A percentile compares a stretch with the other conserved stretches of the same genome.
Conservation (phyloP, 2,113 vertebrate genomes). For the Urocolius indicus region DNA sequence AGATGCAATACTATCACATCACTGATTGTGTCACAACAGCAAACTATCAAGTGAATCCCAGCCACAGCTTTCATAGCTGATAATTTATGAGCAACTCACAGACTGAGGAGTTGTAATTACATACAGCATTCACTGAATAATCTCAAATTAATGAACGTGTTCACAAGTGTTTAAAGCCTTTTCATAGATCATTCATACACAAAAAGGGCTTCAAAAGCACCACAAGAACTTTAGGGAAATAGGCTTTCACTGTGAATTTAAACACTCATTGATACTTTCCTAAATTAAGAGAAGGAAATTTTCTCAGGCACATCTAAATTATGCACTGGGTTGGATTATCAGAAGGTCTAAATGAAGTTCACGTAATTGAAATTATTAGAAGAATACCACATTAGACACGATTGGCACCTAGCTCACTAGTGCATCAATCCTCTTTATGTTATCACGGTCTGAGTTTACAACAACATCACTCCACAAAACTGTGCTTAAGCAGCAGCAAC, state of each 20-base stretch:
- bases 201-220: background rate
- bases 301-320: background rate
- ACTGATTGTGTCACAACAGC: background rate
- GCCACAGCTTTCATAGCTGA: background rate
- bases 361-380: background rate
- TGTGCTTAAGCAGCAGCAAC: background rate
- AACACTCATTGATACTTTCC: background rate
- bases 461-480: background rate
- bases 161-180: background rate
- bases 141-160: conserved; percentile 16
- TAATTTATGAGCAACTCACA: conserved; percentile 6
- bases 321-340: background rate
- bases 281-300: background rate
- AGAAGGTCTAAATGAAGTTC: background rate
- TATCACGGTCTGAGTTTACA: background rate
- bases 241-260: background rate
- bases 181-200: background rate
- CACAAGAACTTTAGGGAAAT: background rate
- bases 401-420: background rate
- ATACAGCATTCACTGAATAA: background rate
- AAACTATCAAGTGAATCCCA: background rate
- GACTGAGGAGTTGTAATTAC: conserved; percentile 11
- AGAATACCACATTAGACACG: background rate
- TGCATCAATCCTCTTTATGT: background rate
- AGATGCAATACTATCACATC: background rate